A percentile compares a stretch with the other conserved stretches of the same genome.
These are phyloP conservation scores for Notolepis coatsorum DNA, from an alignment of 2,797 vertebrate genomes.

Conservation along the genomic window DNA sequence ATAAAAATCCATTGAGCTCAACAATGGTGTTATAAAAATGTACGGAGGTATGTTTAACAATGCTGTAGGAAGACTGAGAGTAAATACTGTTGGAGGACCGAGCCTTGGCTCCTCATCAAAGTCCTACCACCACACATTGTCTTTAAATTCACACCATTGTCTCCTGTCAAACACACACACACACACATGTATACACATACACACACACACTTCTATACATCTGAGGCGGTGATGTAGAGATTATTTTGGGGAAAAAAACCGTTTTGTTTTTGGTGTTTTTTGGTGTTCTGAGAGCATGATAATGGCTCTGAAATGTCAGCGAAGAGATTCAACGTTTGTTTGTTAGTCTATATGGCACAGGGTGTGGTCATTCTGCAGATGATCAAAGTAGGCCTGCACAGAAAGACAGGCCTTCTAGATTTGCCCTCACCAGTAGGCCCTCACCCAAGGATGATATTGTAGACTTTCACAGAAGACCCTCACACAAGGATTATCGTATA, in stretches of 20 bases:
- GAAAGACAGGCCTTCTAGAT: too few relatives aligned
- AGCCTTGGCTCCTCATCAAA: constrained; percentile 81
- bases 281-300: too few relatives aligned
- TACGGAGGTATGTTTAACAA: constrained; percentile 83
- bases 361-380: too few relatives aligned
- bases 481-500: too few relatives aligned
- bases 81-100: constrained; percentile 78
- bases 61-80: constrained; percentile 79
- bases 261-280: constrained; percentile 62
- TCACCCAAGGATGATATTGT: too few relatives aligned
- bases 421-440: too few relatives aligned
- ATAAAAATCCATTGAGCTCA: constrained; percentile 80
- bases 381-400: too few relatives aligned
- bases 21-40: constrained; percentile 82
- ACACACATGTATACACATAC: constrained; percentile 35
- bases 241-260: constrained; percentile 67
- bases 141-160: constrained; percentile 81
- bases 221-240: constrained; percentile 66
- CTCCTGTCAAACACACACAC: constrained; percentile 60
- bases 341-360: too few relatives aligned
- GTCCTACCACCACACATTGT: constrained; percentile 76
- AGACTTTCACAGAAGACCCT: too few relatives aligned
- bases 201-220: constrained; percentile 62
- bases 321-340: too few relatives aligned
- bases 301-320: too few relatives aligned